Conservation (phyloP, 2,113 vertebrate genomes). For the Hypocryptadius cinnamomeus region DNA sequence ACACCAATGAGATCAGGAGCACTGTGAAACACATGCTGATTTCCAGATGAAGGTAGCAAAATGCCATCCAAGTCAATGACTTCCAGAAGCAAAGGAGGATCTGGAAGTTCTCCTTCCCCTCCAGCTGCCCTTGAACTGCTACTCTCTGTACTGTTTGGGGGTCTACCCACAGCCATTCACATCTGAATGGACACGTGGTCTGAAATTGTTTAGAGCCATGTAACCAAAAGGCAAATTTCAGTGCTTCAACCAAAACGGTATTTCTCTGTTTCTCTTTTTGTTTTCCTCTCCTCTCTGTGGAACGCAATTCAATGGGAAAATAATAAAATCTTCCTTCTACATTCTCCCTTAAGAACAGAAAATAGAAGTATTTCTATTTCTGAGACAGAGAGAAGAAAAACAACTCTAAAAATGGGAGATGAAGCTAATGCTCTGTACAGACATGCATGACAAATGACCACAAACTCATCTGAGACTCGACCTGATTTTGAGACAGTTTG, state of each 20-base stretch:
- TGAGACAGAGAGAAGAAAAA: neutral
- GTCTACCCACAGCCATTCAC: neutral
- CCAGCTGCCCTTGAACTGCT: neutral
- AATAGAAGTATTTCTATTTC: neutral
- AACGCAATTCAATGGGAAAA: neutral
- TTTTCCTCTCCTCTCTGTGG: neutral
- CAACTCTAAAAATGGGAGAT: neutral
- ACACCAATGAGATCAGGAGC: neutral
- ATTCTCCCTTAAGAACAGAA: neutral
- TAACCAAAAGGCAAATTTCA: neutral
- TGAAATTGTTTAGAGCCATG: neutral
- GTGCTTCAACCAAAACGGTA: neutral
- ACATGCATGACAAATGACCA: neutral
- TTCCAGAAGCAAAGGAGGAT: neutral
- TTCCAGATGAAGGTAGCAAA: neutral
- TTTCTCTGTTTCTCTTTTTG: neutral
- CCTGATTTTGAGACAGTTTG: neutral
- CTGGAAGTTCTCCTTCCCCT: neutral
- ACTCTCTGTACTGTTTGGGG: neutral
- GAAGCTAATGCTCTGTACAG: neutral
- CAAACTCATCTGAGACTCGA: neutral
- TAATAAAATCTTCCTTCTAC: neutral
- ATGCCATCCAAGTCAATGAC: neutral
- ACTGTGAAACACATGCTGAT: neutral
- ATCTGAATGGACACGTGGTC: neutral